Conservation (phyloP, 2,888 invertebrate genomes). For the Drosophila paracracens region DNA sequence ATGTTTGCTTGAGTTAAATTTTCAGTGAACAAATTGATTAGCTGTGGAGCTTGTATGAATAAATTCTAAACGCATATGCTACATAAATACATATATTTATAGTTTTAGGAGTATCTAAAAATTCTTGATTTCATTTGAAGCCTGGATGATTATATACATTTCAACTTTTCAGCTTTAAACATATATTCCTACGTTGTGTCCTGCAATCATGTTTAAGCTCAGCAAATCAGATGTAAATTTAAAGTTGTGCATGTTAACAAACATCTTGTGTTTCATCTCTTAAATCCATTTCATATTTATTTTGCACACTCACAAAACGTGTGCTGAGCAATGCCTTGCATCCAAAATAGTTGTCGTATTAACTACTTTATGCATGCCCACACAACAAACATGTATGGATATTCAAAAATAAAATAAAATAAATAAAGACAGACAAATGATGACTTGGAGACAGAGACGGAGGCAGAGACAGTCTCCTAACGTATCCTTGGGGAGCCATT, state of each 20-base stretch:
- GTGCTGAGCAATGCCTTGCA: constrained; percentile 8
- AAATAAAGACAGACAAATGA: constrained; percentile 45
- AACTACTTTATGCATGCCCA: constrained; percentile 10
- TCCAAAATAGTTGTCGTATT: constrained; percentile 18
- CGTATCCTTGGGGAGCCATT: constrained; percentile 70
- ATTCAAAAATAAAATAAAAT: constrained; percentile 43
- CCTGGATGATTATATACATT: not conserved
- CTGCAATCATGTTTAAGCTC: no score
- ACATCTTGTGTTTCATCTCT: not conserved
- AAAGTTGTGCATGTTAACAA: not conserved
- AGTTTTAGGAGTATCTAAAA: not conserved
- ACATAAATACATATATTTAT: not conserved
- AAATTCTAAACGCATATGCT: not conserved
- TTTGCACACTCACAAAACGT: not conserved
- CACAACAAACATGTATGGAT: constrained; percentile 13
- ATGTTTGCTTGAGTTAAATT: not conserved
- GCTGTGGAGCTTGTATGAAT: not conserved
- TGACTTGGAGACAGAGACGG: constrained; percentile 16
- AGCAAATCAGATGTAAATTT: constrained; percentile 7
- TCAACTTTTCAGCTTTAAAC: not conserved
- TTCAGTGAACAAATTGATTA: constrained; percentile 1
- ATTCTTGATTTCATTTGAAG: not conserved
- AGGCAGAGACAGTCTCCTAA: constrained; percentile 37
- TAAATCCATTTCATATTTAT: constrained; percentile 15
- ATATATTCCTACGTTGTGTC: not conserved